phyloP scores from a whole-genome alignment of 2,888 invertebrate genomes.

The Spisula subtruncata region DNA sequence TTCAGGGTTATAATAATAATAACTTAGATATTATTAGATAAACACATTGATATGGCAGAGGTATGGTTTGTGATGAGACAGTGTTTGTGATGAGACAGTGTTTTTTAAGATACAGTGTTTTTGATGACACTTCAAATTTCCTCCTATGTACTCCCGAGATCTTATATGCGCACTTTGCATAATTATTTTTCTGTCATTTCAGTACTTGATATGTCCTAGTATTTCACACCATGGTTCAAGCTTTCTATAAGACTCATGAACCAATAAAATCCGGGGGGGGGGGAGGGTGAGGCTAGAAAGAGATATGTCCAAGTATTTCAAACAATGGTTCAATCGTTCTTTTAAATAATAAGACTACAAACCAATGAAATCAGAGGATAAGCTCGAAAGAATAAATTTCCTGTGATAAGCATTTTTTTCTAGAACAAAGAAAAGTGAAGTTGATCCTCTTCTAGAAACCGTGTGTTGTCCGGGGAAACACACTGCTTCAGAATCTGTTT shows the following conservation, averaged over 20 bases:
- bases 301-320: constrained; percentile 1
- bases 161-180: neutral
- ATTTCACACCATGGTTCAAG: neutral
- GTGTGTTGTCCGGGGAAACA: constrained; percentile 2
- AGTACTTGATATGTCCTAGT: constrained; percentile 3
- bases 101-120: neutral
- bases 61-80: neutral
- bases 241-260: neutral
- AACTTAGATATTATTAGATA: neutral
- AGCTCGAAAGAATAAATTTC: constrained; percentile 13
- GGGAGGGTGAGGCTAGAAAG: too few species aligned
- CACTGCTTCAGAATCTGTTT: neutral
- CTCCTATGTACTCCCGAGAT: neutral
- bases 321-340: neutral
- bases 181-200: too few species aligned
- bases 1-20: neutral
- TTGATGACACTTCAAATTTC: neutral
- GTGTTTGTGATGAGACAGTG: neutral
- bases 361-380: neutral
- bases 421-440: constrained; percentile 8
- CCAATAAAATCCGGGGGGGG: constrained; percentile 7
- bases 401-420: neutral
- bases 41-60: neutral
- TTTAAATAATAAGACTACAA: neutral
- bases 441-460: constrained; percentile 8